These are phyloP conservation scores for Heliconius cydno DNA, from an alignment of 2,888 invertebrate genomes.

Conservation along the genomic window DNA sequence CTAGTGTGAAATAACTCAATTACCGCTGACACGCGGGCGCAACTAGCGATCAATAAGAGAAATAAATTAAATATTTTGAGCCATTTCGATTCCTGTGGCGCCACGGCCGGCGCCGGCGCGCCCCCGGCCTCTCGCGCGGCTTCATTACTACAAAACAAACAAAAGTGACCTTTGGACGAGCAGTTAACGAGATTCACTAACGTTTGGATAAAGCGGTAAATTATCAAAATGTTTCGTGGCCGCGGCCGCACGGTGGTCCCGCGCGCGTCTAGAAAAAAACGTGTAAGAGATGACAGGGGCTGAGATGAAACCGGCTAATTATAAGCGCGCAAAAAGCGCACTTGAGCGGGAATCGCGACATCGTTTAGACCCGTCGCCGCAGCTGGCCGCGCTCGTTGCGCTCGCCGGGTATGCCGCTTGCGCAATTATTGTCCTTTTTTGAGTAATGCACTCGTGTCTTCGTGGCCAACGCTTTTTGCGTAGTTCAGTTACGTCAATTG, in stretches of 20 bases:
- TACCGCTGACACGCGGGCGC: slow-evolving; percentile 58
- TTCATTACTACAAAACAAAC: slow-evolving; percentile 83
- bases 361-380: slow-evolving; percentile 40
- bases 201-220: slow-evolving; percentile 81
- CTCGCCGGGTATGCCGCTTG: slow-evolving; percentile 65
- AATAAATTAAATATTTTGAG: slow-evolving; percentile 80
- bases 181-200: slow-evolving; percentile 82
- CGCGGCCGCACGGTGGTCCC: slow-evolving; percentile 75
- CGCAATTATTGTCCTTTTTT: slow-evolving; percentile 59
- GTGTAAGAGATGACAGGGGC: slow-evolving; percentile 80
- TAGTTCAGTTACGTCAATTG: background rate
- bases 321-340: slow-evolving; percentile 69
- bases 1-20: slow-evolving; percentile 72
- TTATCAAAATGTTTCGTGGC: slow-evolving; percentile 76
- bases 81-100: slow-evolving; percentile 75
- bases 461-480: background rate
- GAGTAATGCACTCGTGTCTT: slow-evolving; percentile 39
- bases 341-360: slow-evolving; percentile 63
- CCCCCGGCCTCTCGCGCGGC: slow-evolving; percentile 77
- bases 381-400: slow-evolving; percentile 52
- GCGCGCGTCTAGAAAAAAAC: slow-evolving; percentile 69
- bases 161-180: slow-evolving; percentile 80
- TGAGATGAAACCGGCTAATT: slow-evolving; percentile 76
- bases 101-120: slow-evolving; percentile 78
- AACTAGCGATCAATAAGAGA: slow-evolving; percentile 70